Conservation (phyloP, 53 echinoderm and acorn worm genomes). For the Arbacia lixula region DNA sequence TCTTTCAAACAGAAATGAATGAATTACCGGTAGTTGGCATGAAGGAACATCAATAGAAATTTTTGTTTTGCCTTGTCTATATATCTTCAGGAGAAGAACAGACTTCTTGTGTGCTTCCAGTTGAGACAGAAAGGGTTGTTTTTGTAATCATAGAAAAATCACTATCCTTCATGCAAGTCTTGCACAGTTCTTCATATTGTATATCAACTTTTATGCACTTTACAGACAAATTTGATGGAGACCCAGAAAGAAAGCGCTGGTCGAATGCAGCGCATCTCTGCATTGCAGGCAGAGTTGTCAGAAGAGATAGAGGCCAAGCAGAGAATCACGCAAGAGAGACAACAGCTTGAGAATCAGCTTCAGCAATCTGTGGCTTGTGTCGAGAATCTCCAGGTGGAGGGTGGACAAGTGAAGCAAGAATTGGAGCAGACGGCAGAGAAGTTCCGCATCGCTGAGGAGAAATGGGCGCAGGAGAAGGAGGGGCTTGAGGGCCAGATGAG, state of each 20-base stretch:
- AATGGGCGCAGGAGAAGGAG: neutral
- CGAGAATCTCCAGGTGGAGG: conserved; percentile 5
- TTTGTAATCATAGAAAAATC: no score
- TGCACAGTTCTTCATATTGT: no score
- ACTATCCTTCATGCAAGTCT: no score
- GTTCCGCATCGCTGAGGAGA: neutral
- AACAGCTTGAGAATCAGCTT: conserved; percentile 9
- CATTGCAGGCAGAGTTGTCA: neutral
- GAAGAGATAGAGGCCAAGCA: neutral
- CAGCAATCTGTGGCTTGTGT: neutral
- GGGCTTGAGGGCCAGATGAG: neutral
- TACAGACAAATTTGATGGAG: conserved; percentile 22
- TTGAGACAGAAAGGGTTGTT: no score
- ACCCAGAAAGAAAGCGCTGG: neutral
- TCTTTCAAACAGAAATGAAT: no score
- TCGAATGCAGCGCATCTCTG: neutral
- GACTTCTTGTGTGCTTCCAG: no score
- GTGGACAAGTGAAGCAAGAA: neutral
- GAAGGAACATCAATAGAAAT: no score
- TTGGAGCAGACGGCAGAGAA: neutral
- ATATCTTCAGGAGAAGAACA: no score
- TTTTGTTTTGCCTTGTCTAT: no score
- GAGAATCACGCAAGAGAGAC: neutral
- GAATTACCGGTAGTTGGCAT: no score
- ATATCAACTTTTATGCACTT: neutral